Conservation (phyloP, 1,140 invertebrate species). For the Diplogasteroides magnus region DNA sequence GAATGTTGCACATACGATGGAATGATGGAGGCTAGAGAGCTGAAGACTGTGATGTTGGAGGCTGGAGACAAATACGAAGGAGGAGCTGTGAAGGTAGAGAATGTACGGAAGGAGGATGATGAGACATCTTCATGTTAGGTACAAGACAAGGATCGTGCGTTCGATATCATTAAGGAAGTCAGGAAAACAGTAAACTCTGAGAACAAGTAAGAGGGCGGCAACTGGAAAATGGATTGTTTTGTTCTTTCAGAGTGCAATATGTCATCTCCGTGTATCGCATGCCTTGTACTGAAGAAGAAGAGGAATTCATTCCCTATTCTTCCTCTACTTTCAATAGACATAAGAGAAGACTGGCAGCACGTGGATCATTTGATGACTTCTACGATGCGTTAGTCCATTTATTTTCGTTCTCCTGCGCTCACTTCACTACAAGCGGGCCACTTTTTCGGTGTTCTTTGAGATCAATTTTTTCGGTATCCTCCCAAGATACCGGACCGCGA, state of each 20-base stretch:
- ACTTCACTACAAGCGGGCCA: no score
- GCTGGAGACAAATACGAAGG: constrained; percentile 11
- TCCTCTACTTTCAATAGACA: no score
- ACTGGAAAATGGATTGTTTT: no score
- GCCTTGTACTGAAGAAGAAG: constrained; percentile 7
- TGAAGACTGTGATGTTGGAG: constrained; percentile 17
- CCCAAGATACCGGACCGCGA: no score
- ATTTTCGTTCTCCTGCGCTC: no score
- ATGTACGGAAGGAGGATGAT: background rate
- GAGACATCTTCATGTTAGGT: background rate
- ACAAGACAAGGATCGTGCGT: constrained; percentile 8
- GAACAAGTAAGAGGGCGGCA: background rate
- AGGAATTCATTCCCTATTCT: no score
- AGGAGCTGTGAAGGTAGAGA: background rate
- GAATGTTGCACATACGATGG: constrained; percentile 17
- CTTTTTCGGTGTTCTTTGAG: no score
- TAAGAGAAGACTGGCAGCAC: no score
- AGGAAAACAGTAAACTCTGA: constrained; percentile 19
- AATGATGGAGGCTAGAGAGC: constrained; percentile 1
- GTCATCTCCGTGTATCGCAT: constrained; percentile 17
- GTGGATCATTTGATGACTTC: no score
- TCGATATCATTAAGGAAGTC: constrained; percentile 20
- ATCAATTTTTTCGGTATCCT: no score
- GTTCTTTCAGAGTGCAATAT: constrained; percentile 21
- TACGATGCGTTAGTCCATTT: no score